Evolutionary conservation across 2,113 vertebrate genomes (phyloP).

Genomic region (Hippocampus abdominalis): DNA sequence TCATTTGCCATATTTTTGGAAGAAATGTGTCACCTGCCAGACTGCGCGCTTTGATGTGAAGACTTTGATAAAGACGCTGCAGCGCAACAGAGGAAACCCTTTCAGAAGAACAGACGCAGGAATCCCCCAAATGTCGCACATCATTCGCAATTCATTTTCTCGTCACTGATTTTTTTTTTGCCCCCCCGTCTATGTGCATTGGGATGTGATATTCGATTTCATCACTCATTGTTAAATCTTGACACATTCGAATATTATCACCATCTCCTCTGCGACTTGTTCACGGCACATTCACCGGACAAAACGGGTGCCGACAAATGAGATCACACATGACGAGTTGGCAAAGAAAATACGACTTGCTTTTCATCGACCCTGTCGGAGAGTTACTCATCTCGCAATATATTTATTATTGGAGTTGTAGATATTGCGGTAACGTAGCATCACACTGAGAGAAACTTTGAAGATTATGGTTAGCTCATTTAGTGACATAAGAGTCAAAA

Average conservation of each 20-base stretch:
- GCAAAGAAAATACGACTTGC: not conserved
- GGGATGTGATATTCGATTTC: not conserved
- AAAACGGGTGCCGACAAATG: not conserved
- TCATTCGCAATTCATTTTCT: not conserved
- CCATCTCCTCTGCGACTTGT: slow-evolving; percentile 33
- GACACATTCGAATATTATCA: not conserved
- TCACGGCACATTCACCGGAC: not conserved
- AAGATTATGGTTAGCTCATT: not conserved
- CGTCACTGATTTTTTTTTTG: not conserved
- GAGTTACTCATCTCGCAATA: not conserved
- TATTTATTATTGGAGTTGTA: not conserved
- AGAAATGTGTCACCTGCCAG: slow-evolving; percentile 60
- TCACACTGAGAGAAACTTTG: not conserved
- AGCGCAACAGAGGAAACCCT: slow-evolving; percentile 62
- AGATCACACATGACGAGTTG: not conserved
- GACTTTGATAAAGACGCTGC: slow-evolving; percentile 31
- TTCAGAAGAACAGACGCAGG: slow-evolving; percentile 49
- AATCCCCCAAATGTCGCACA: slow-evolving; percentile 38
- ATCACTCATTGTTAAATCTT: not conserved
- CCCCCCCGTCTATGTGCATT: not conserved
- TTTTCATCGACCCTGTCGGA: not conserved
- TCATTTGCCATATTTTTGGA: slow-evolving; percentile 41
- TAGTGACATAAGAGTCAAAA: not conserved
- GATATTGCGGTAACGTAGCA: not conserved
- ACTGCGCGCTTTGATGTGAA: slow-evolving; percentile 58